phyloP scores from a whole-genome alignment of 2,113 vertebrate genomes.

The Tautogolabrus adspersus region DNA sequence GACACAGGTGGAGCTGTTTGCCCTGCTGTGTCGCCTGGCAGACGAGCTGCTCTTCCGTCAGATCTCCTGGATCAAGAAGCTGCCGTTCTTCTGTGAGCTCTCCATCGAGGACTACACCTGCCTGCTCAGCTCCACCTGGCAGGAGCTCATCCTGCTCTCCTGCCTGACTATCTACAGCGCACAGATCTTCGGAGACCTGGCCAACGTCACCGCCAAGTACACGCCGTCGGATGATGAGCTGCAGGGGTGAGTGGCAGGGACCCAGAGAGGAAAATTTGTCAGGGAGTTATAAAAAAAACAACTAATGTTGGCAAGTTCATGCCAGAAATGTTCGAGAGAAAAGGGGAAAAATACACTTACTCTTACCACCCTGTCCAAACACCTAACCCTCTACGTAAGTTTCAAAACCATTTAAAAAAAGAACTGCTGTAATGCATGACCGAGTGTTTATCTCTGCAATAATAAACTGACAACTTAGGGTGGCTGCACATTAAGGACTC shows the following conservation, averaged over 20 bases:
- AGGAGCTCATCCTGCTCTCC: slow-evolving; percentile 96
- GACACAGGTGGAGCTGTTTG: slow-evolving; percentile 97
- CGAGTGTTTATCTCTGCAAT: too few relatives aligned
- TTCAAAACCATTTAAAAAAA: too few relatives aligned
- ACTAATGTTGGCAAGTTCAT: not conserved
- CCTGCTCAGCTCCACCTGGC: slow-evolving; percentile 97
- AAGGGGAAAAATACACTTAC: too few relatives aligned
- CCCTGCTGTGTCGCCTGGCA: slow-evolving; percentile 94
- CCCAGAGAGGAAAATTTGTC: accelerated
- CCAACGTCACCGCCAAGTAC: slow-evolving; percentile 95
- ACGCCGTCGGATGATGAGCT: slow-evolving; percentile 95
- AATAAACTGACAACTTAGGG: too few relatives aligned
- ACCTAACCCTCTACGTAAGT: not conserved
- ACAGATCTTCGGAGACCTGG: slow-evolving; percentile 96
- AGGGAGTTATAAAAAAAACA: not conserved
- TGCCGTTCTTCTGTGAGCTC: slow-evolving; percentile 98
- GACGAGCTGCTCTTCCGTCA: slow-evolving; percentile 98
- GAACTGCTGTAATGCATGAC: too few relatives aligned
- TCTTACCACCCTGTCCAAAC: too few relatives aligned
- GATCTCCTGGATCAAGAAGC: slow-evolving; percentile 99
- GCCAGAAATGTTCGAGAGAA: not conserved
- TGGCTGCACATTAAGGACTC: too few relatives aligned
- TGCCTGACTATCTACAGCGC: slow-evolving; percentile 97
- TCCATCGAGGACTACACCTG: slow-evolving; percentile 99
- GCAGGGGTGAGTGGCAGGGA: slow-evolving; percentile 88